These are phyloP conservation scores for Yasuhikotakia modesta DNA, from an alignment of 2,797 vertebrate genomes.

Conservation along the genomic window DNA sequence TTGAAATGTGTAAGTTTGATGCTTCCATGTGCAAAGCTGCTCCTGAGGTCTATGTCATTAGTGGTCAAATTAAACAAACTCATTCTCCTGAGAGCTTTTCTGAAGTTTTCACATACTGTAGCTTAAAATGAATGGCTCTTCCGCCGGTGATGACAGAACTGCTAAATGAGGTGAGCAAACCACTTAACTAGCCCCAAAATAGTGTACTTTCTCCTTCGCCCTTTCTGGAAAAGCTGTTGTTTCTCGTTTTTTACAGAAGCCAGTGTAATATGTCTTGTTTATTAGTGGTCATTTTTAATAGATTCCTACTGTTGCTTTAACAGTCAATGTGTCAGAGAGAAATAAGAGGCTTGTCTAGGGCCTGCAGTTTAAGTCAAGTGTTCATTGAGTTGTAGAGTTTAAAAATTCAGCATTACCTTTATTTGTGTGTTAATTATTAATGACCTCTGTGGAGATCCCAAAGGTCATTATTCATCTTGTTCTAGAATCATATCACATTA, in stretches of 20 bases:
- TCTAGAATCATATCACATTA: slow-evolving; percentile 56
- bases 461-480: slow-evolving; percentile 48
- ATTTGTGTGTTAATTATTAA: slow-evolving; percentile 55
- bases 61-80: slow-evolving; percentile 30
- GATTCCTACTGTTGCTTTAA: slow-evolving; percentile 41
- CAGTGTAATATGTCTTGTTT: slow-evolving; percentile 31
- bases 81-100: slow-evolving; percentile 15
- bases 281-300: slow-evolving; percentile 43
- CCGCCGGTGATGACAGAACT: slow-evolving; percentile 39
- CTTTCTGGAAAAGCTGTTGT: slow-evolving; percentile 39
- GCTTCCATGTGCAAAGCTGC: slow-evolving; percentile 11
- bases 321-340: slow-evolving; percentile 17
- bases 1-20: neutral
- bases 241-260: slow-evolving; percentile 35
- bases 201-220: slow-evolving; percentile 24
- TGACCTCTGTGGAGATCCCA: slow-evolving; percentile 46
- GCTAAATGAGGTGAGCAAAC: slow-evolving; percentile 39
- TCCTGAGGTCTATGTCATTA: slow-evolving; percentile 15
- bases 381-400: slow-evolving; percentile 40
- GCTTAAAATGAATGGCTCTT: slow-evolving; percentile 35
- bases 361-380: slow-evolving; percentile 41
- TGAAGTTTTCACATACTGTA: slow-evolving; percentile 6
- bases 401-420: slow-evolving; percentile 18
- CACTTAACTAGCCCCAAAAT: slow-evolving; percentile 11
- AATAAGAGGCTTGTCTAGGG: slow-evolving; percentile 41